A percentile compares a stretch with the other conserved stretches of the same genome.
Conservation (phyloP, 2,113 vertebrate genomes). For the Megaceryle torquata region DNA sequence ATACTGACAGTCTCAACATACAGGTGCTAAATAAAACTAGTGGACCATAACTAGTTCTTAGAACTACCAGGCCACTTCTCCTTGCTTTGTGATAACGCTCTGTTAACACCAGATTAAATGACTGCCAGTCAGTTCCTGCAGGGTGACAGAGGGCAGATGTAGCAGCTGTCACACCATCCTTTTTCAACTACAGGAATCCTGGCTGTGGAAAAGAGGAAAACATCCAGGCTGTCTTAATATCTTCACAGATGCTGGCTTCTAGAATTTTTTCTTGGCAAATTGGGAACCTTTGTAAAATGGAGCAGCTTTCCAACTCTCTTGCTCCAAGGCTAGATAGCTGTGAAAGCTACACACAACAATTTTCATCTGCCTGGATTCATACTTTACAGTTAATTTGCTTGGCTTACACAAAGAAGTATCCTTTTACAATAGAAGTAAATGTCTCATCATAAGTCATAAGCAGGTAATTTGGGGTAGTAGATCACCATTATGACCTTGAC, state of each 20-base stretch:
- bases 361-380: background rate
- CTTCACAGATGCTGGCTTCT: background rate
- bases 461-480: background rate
- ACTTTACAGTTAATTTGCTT: background rate
- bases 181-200: conserved; percentile 4
- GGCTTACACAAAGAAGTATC: background rate
- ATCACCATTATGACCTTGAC: background rate
- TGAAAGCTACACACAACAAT: background rate
- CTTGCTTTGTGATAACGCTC: background rate
- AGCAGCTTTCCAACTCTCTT: background rate
- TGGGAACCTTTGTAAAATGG: background rate
- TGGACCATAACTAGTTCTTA: conserved; percentile 20
- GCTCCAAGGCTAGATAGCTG: background rate
- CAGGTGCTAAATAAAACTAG: background rate
- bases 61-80: background rate
- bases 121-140: background rate
- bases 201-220: conserved; percentile 25
- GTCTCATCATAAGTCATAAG: background rate
- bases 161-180: conserved; percentile 34
- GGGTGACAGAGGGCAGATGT: conserved; percentile 19
- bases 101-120: conserved; percentile 32
- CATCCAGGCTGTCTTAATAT: background rate
- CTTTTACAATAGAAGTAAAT: background rate
- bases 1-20: background rate
- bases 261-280: background rate